These are phyloP conservation scores for rabbit (Oryctolagus cuniculus) DNA, from an alignment of 2,113 vertebrate genomes.

Conservation along the genomic window DNA sequence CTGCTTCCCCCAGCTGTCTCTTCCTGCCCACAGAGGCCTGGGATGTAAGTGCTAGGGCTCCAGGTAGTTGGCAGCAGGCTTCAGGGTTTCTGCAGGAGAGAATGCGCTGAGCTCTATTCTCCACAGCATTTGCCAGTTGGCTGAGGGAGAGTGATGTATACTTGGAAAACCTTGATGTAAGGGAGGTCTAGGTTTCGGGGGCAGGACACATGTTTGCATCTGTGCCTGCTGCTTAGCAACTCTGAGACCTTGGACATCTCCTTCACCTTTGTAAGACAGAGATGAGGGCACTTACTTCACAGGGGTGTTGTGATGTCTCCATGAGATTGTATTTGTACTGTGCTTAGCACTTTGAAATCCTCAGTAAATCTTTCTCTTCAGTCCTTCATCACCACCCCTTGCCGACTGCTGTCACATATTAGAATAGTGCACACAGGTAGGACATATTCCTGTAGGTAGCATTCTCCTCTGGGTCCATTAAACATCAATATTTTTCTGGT, in stretches of 20 bases:
- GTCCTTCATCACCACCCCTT: not conserved
- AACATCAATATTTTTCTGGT: not conserved
- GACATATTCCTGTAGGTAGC: not conserved
- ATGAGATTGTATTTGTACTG: not conserved
- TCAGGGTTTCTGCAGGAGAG: not conserved
- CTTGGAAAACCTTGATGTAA: not conserved
- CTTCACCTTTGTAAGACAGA: not conserved
- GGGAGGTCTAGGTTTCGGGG: not conserved
- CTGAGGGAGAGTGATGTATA: not conserved
- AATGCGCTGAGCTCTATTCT: not conserved
- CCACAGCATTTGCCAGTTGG: not conserved
- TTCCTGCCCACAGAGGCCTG: not conserved
- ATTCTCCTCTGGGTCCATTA: constrained; percentile 5
- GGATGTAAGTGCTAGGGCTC: not conserved
- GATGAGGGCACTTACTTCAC: not conserved
- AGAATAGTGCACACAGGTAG: not conserved
- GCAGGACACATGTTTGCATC: not conserved
- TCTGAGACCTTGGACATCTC: not conserved
- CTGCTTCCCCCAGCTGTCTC: not conserved
- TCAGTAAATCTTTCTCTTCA: not conserved
- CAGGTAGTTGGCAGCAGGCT: not conserved
- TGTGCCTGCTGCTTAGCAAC: not conserved
- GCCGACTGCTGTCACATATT: not conserved
- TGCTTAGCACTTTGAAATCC: constrained; percentile 29
- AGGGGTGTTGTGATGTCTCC: not conserved